Evolutionary conservation across 1,140 invertebrate genomes (phyloP).

Genomic region (Triops longicaudatus): DNA sequence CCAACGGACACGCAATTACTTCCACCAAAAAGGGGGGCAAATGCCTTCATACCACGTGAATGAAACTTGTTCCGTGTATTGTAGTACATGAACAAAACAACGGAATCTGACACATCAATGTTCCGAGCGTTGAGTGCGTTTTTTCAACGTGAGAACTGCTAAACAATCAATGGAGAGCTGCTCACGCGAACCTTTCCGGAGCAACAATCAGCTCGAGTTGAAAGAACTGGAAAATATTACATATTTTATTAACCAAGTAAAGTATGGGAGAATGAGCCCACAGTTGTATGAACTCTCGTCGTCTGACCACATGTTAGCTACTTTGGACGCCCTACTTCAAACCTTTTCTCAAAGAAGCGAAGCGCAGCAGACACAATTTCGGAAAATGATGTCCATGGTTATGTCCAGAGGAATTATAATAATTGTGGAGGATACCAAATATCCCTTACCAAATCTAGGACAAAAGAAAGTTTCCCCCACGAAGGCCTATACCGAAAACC

Average conservation of each 20-base stretch:
- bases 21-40: not conserved
- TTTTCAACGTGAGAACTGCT: not conserved
- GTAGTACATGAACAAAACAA: not conserved
- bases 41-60: not conserved
- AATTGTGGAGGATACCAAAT: not conserved
- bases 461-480: not conserved
- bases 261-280: too few relatives aligned
- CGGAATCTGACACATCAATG: not conserved
- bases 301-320: not conserved
- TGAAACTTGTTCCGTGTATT: not conserved
- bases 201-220: not conserved
- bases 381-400: not conserved
- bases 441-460: not conserved
- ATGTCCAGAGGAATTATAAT: not conserved
- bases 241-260: too few relatives aligned
- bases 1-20: not conserved
- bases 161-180: not conserved
- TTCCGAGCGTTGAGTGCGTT: not conserved
- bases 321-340: slow-evolving; percentile 4
- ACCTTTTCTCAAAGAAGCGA: not conserved
- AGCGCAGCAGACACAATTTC: not conserved
- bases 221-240: not conserved
- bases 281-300: not conserved
- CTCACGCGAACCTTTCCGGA: not conserved
- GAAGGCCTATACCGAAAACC: not conserved